These are phyloP conservation scores for Lapara coniferarum DNA, from an alignment of 2,888 invertebrate genomes.

Conservation along the genomic window DNA sequence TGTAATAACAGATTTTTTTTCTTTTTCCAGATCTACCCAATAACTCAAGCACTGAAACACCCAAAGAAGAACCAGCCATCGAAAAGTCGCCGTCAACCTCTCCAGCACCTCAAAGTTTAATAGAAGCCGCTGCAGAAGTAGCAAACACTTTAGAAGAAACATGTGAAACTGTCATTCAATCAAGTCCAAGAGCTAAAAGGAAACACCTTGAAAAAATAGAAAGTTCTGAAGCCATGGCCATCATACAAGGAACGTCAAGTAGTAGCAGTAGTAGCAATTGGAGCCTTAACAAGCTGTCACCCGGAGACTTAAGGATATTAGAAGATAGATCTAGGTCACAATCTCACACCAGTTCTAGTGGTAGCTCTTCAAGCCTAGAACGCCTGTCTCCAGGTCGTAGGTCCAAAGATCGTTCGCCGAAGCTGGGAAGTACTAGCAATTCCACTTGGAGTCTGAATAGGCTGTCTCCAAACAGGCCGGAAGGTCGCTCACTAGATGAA, in stretches of 20 bases:
- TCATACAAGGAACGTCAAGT: constrained; percentile 77
- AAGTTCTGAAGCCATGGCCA: constrained; percentile 73
- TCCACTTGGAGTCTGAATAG: constrained; percentile 81
- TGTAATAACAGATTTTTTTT: constrained; percentile 4
- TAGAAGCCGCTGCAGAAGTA: constrained; percentile 87
- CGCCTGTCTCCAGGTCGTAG: constrained; percentile 77
- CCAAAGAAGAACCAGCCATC: constrained; percentile 52
- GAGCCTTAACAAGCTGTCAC: constrained; percentile 80
- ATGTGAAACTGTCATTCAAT: constrained; percentile 86
- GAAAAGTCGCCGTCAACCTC: constrained; percentile 57
- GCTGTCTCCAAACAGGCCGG: constrained; percentile 76
- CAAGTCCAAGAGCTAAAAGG: constrained; percentile 82
- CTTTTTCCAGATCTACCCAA: constrained; percentile 61
- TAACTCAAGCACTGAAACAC: constrained; percentile 48
- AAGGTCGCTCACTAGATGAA: constrained; percentile 78
- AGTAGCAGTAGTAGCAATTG: constrained; percentile 82
- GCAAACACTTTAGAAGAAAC: constrained; percentile 87
- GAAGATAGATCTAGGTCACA: constrained; percentile 77
- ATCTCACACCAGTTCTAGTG: constrained; percentile 80
- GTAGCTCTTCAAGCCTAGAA: constrained; percentile 79
- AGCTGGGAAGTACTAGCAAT: constrained; percentile 77
- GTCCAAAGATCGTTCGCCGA: constrained; percentile 80
- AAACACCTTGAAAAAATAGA: constrained; percentile 79
- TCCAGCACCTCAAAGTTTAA: constrained; percentile 72
- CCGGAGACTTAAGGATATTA: constrained; percentile 76